Conservation (phyloP, 2,113 vertebrate genomes). For the Melozone crissalis region DNA sequence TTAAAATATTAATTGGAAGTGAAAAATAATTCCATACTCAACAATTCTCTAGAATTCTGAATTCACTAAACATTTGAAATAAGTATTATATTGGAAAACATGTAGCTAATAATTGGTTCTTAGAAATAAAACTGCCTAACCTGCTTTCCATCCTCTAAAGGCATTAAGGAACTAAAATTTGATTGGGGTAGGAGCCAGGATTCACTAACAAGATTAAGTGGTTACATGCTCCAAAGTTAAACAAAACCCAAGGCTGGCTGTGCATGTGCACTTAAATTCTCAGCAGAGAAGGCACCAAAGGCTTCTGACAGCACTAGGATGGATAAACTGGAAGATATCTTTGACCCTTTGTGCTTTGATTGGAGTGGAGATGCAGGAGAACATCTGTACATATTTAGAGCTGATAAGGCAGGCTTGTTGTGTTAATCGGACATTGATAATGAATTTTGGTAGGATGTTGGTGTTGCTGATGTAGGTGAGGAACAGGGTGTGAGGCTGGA, state of each 20-base stretch:
- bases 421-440: not conserved
- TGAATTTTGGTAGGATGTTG: not conserved
- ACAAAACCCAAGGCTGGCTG: not conserved
- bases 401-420: not conserved
- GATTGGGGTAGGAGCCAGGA: not conserved
- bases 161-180: not conserved
- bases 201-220: not conserved
- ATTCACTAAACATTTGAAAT: not conserved
- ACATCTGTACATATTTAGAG: not conserved
- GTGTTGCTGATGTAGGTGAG: not conserved
- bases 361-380: not conserved
- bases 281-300: not conserved
- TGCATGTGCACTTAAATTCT: fast-evolving
- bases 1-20: constrained; percentile 42
- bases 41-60: not conserved
- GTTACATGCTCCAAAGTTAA: not conserved
- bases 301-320: not conserved
- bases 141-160: not conserved
- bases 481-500: not conserved
- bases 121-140: not conserved
- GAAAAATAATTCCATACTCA: constrained; percentile 37
- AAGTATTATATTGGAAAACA: not conserved
- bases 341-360: not conserved
- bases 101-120: not conserved
- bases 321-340: not conserved